Evolutionary conservation across 2,888 invertebrate genomes (phyloP).

Genomic region (Apomyelois bistriatella): DNA sequence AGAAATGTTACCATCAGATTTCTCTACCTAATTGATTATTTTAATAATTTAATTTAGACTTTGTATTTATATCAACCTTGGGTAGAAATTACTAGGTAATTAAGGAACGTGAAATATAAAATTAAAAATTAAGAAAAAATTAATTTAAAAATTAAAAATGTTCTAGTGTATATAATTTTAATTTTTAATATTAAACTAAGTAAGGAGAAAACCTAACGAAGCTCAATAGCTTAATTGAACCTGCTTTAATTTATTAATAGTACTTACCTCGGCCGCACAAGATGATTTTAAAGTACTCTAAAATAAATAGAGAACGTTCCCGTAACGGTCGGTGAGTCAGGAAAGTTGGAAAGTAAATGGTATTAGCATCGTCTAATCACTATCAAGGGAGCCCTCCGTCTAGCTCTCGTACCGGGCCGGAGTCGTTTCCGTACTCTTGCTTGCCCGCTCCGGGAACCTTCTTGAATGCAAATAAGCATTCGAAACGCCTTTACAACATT

Average conservation of each 20-base stretch:
- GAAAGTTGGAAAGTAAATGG: conserved; percentile 77
- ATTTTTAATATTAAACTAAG: too few relatives aligned
- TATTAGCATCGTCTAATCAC: conserved; percentile 79
- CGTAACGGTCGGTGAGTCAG: conserved; percentile 71
- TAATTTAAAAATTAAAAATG: too few relatives aligned
- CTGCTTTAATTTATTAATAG: background rate
- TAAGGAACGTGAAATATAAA: too few relatives aligned
- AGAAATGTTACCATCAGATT: too few relatives aligned
- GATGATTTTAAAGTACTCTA: conserved; percentile 65
- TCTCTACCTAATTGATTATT: too few relatives aligned
- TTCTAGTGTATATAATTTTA: too few relatives aligned
- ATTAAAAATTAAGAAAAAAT: too few relatives aligned
- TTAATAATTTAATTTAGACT: too few relatives aligned
- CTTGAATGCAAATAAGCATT: conserved; percentile 78
- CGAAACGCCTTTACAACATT: conserved; percentile 72
- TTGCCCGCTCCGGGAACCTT: conserved; percentile 66
- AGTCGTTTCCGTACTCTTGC: conserved; percentile 66
- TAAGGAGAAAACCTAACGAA: background rate
- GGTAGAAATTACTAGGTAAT: too few relatives aligned
- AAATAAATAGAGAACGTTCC: conserved; percentile 68
- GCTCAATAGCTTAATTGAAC: background rate
- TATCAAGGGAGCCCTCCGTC: conserved; percentile 70
- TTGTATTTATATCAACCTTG: too few relatives aligned
- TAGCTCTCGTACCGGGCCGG: conserved; percentile 46
- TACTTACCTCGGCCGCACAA: conserved; percentile 43